phyloP scores from a whole-genome alignment of 2,888 invertebrate species.

The Isoperla grammatica region DNA sequence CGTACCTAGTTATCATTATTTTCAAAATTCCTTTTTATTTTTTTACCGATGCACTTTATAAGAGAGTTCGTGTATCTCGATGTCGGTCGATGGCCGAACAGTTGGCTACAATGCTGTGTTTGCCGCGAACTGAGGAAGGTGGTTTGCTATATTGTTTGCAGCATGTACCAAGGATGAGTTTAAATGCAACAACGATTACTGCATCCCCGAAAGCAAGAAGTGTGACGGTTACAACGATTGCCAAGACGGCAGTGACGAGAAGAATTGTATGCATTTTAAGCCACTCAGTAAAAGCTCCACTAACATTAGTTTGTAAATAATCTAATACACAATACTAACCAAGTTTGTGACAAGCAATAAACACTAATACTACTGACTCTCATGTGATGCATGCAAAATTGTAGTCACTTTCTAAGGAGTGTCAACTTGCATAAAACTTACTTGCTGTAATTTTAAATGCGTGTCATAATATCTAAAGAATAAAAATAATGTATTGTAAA shows the following conservation, averaged over 20 bases:
- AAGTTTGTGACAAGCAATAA: neutral
- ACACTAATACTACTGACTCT: neutral
- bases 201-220: slow-evolving; percentile 51
- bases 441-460: no score
- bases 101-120: no score
- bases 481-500: no score
- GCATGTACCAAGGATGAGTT: slow-evolving; percentile 64
- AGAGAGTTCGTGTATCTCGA: no score
- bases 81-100: no score
- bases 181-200: slow-evolving; percentile 60
- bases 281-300: neutral
- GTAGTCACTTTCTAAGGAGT: no score
- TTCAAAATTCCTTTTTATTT: no score
- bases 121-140: slow-evolving; percentile 4
- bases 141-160: slow-evolving; percentile 37
- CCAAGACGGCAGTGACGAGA: slow-evolving; percentile 55
- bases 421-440: no score
- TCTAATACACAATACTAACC: slow-evolving; percentile 1
- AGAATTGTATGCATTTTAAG: slow-evolving; percentile 36
- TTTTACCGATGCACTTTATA: no score
- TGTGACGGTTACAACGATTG: slow-evolving; percentile 58
- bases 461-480: no score
- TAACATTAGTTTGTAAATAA: neutral
- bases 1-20: no score
- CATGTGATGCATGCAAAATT: no score